Evolutionary conservation across 2,113 vertebrate species (phyloP).

Genomic region (Panurus biarmicus): DNA sequence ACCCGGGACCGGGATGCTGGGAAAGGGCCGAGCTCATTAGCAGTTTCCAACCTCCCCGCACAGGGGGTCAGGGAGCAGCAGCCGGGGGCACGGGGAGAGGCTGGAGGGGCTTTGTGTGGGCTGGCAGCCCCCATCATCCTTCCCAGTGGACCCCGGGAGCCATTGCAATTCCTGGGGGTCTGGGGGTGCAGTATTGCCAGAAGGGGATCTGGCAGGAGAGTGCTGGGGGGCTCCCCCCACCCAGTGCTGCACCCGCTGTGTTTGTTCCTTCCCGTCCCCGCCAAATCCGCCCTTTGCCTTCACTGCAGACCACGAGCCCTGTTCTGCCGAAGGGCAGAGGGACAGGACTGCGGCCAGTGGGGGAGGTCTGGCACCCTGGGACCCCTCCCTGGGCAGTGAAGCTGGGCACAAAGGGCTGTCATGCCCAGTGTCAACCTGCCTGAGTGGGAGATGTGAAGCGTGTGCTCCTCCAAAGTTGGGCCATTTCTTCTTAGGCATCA

Average conservation of each 20-base stretch:
- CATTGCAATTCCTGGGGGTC: background rate
- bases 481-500: background rate
- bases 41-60: background rate
- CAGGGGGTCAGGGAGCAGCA: background rate
- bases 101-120: background rate
- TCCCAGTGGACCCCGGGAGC: rapidly evolving
- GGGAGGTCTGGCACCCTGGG: background rate
- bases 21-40: background rate
- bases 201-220: background rate
- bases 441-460: rapidly evolving
- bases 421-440: background rate
- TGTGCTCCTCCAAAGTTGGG: background rate
- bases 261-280: background rate
- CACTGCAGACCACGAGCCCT: background rate
- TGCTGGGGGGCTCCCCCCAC: background rate
- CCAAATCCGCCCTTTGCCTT: background rate
- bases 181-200: background rate
- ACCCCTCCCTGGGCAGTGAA: background rate
- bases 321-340: background rate
- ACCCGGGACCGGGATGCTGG: background rate
- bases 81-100: background rate
- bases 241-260: background rate
- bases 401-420: background rate
- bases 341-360: background rate
- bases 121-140: background rate